Percentiles rank a stretch among this genome's conserved stretches.
Evolutionary conservation across 2,113 vertebrate species (phyloP).

Genomic region (Gulo gulo): DNA sequence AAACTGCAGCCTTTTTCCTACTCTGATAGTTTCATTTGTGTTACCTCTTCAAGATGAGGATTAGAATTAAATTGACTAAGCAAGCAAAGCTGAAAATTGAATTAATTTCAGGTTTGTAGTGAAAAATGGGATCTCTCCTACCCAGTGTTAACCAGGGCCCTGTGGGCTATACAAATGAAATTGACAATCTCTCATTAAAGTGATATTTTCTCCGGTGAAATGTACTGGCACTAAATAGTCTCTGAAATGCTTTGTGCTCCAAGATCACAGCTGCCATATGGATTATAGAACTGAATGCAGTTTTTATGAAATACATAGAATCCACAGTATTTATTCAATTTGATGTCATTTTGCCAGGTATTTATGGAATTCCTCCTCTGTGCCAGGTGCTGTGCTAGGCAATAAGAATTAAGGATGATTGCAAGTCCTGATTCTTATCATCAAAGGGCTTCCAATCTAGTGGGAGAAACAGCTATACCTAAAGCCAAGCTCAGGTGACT

Average conservation of each 20-base stretch:
- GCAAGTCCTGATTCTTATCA: not conserved
- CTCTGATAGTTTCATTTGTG: slow-evolving; percentile 15
- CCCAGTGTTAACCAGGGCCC: slow-evolving; percentile 7
- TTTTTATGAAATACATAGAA: not conserved
- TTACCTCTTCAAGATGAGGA: not conserved
- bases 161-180: not conserved
- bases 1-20: not conserved
- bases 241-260: not conserved
- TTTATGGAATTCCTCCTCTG: not conserved
- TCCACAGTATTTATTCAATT: not conserved
- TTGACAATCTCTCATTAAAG: slow-evolving; percentile 44
- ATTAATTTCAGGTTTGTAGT: slow-evolving; percentile 63
- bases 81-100: slow-evolving; percentile 53
- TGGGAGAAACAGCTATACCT: not conserved
- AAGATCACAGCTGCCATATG: not conserved
- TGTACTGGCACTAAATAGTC: slow-evolving; percentile 15
- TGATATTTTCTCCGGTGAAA: slow-evolving; percentile 17
- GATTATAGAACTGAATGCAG: not conserved
- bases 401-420: not conserved
- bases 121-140: slow-evolving; percentile 43
- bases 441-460: not conserved
- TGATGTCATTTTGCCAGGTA: not conserved
- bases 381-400: not conserved
- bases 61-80: slow-evolving; percentile 20
- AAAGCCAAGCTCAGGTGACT: not conserved